Percentiles rank a stretch among this genome's conserved stretches.
phyloP scores from a whole-genome alignment of 2,113 vertebrate genomes.

The Cervus canadensis region DNA sequence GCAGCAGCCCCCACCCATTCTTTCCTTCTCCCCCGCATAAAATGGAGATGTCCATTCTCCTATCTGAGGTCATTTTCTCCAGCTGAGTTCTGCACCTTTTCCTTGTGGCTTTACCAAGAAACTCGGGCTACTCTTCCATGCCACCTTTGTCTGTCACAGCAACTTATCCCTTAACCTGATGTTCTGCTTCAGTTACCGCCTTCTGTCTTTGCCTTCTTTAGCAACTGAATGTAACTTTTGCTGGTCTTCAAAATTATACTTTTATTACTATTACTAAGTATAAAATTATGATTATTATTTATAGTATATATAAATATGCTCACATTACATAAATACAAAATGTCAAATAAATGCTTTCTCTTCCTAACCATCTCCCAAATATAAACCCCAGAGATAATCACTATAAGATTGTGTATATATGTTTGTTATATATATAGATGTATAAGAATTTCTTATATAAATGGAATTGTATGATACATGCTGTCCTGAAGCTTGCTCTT shows the following conservation, averaged over 20 bases:
- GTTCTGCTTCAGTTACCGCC: neutral
- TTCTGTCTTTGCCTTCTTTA: neutral
- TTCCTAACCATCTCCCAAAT: neutral
- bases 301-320: neutral
- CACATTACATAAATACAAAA: neutral
- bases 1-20: neutral
- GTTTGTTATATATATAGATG: neutral
- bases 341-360: neutral
- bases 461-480: neutral
- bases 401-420: neutral
- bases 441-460: neutral
- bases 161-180: neutral
- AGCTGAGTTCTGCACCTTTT: neutral
- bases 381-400: neutral
- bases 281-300: neutral
- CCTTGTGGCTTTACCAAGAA: neutral
- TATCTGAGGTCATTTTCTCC: neutral
- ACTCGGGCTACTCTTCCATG: fast-evolving
- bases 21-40: neutral
- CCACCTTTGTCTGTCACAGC: neutral
- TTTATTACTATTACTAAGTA: neutral
- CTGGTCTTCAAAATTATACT: neutral
- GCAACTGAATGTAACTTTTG: neutral
- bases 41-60: neutral
- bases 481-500: neutral